Evolutionary conservation across 2,797 vertebrate species (phyloP), one percentile per base, ranked within the genome.

Genomic region (Tamandua tetradactyla): DNA sequence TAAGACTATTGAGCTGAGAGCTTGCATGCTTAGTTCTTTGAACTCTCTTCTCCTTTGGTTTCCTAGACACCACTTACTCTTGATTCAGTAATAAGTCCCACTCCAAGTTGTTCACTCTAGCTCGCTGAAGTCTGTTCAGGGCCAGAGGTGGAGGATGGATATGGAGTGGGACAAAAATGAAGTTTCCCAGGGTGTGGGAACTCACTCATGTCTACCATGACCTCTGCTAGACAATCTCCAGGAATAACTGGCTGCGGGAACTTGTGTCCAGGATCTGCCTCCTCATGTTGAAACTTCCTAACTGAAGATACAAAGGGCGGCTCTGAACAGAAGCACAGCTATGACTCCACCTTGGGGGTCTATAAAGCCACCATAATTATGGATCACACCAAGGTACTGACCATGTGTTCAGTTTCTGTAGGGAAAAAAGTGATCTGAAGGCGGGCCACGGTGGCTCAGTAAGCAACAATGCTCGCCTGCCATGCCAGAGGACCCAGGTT

Each of bases 391-490:
- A 32, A 1, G 2, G 44, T 35, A n/a, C 10, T 12, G 42, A 35
- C 13, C 1, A 0, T 1, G 2, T 7, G 5, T 35, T 11, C 59
- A 2, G 22, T 0, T 30, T 20, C 57, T 2, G 3, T 0, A 9
- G 20, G 47, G 49, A 69, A 74, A 35, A 57, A 22, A 10, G n/a
- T 15, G 42, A 81, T 6, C n/a, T n/a, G n/a, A n/a, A n/a, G n/a
- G n/a, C n/a, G n/a, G n/a, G n/a, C n/a, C n/a, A n/a, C n/a, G n/a
- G n/a, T n/a, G n/a, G n/a, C n/a, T n/a, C n/a, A n/a, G n/a, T n/a
- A n/a, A n/a, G n/a, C n/a, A n/a, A n/a, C n/a, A n/a, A n/a, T n/a
- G n/a, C n/a, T n/a, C n/a, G n/a, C n/a, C n/a, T n/a, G n/a, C n/a
- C n/a, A n/a, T n/a, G n/a, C n/a, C n/a, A n/a, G n/a, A n/a, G n/a